A percentile compares a stretch with the other conserved stretches of the same genome.
These are phyloP conservation scores for Hyaena hyaena DNA, from an alignment of 2,113 vertebrate genomes.

Conservation along the genomic window DNA sequence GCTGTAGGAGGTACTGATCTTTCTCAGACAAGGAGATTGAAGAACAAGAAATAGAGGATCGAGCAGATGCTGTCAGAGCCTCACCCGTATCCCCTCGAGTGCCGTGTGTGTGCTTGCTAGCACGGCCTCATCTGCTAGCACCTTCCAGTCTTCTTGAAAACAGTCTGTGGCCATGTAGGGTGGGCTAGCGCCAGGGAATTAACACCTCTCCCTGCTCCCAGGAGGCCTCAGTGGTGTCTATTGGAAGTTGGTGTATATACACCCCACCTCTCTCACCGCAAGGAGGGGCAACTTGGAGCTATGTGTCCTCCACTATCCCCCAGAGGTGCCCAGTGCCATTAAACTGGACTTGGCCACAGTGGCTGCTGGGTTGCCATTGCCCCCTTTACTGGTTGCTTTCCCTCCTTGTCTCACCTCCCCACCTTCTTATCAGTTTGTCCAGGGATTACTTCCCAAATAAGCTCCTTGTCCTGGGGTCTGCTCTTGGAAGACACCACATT, in stretches of 20 bases:
- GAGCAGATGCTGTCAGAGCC: neutral
- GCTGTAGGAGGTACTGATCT: neutral
- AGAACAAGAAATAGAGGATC: neutral
- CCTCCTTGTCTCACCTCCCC: neutral
- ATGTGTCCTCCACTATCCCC: neutral
- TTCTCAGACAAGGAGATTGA: neutral
- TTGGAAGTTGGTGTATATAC: neutral
- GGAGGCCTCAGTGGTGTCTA: neutral
- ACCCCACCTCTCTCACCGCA: neutral
- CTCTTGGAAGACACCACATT: neutral
- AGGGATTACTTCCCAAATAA: neutral
- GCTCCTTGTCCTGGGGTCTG: neutral
- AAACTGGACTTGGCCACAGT: neutral
- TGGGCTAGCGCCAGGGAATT: neutral
- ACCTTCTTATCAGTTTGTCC: neutral
- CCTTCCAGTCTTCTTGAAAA: neutral
- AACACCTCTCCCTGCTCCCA: neutral
- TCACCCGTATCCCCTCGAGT: accelerated
- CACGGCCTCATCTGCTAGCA: neutral
- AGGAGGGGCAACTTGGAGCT: neutral
- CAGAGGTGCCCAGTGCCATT: neutral
- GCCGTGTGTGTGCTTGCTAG: accelerated
- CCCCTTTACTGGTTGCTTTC: neutral
- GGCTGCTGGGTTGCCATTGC: neutral
- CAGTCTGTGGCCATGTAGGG: neutral